Evolutionary conservation across 2,113 vertebrate species (phyloP), one percentile per base, ranked within the genome.

Genomic region (Lucifuga dentata): DNA sequence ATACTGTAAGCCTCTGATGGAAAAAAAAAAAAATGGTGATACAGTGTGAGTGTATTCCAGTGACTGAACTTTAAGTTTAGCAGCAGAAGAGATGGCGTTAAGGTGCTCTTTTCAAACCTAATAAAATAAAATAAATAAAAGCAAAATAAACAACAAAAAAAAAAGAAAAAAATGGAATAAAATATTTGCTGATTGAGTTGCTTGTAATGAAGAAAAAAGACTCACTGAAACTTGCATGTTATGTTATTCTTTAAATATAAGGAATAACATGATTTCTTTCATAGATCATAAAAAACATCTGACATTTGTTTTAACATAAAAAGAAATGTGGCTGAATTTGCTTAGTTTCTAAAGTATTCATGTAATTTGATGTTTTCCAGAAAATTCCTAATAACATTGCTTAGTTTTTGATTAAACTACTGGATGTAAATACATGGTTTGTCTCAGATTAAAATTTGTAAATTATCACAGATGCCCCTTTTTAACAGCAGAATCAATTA

Each of bases 11-110:
- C 45, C 26, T 67, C 5, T 29, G 26, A 7, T 29, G 3, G 26
- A n/a, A 39, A 20, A 62, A 2, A 68, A 66, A 48, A 7, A 63
- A 11, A 23, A 29, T 32, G 20, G 19, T 17, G 36, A 62, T 41
- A 32, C 59, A 72, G 48, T 32, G 8, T 23, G 17, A 67, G 45
- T 50, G 11, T 32, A 11, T 39, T 73, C 45, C 41, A 63, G 57
- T 60, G 24, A 62, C 48, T 43, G 2, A 44, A 15, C 19, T 44
- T 67, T 43, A 8, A 41, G 10, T 63, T 60, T 38, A 38, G 56
- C 16, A 44, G 29, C 5, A 17, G 17, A 19, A 53, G 73, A 58
- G 43, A 70, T 32, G 5, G 49, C 55, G 13, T 19, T 1, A 11
- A 26, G 29, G 56, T n/a, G 32, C 2, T 59, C n/a, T 61, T 48